A percentile compares a stretch with the other conserved stretches of the same genome.
These are phyloP conservation scores for Salticus scenicus DNA, from an alignment of 2,888 invertebrate species.

Conservation along the genomic window DNA sequence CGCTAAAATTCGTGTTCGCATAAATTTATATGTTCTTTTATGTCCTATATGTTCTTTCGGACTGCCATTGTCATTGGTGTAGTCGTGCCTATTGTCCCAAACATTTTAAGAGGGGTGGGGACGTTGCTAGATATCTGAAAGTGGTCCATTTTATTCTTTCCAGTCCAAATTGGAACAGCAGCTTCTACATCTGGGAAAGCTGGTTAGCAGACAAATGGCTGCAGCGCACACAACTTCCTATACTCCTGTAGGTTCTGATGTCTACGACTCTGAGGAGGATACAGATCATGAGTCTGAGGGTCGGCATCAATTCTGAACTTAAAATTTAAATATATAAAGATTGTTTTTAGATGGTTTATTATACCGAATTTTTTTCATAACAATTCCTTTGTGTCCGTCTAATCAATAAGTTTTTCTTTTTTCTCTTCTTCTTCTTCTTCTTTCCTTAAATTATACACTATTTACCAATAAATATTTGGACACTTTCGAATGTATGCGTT, in stretches of 20 bases:
- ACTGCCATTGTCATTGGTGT: too few species aligned
- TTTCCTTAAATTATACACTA: too few species aligned
- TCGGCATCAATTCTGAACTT: slow-evolving; percentile 25
- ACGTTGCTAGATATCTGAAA: not conserved
- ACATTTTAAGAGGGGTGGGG: not conserved
- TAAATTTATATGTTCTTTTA: too few species aligned
- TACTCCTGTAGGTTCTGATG: slow-evolving; percentile 14
- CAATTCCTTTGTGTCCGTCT: too few species aligned
- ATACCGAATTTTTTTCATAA: too few species aligned
- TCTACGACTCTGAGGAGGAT: slow-evolving; percentile 15
- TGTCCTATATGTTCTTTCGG: too few species aligned
- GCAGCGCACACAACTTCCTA: slow-evolving; percentile 29
- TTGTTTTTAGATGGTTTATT: too few species aligned
- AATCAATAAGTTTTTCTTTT: too few species aligned
- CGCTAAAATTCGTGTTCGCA: too few species aligned
- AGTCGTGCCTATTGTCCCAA: not conserved
- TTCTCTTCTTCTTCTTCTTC: too few species aligned
- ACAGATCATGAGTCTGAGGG: slow-evolving; percentile 43
- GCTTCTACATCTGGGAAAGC: slow-evolving; percentile 44
- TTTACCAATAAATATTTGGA: too few species aligned
- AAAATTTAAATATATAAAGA: not conserved
- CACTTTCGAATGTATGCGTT: too few species aligned
- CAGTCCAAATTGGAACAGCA: slow-evolving; percentile 56
- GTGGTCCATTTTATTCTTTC: slow-evolving; percentile 19
- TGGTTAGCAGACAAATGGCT: slow-evolving; percentile 51